Evolutionary conservation across 2,888 invertebrate genomes (phyloP).

Genomic region (Spisula solida): DNA sequence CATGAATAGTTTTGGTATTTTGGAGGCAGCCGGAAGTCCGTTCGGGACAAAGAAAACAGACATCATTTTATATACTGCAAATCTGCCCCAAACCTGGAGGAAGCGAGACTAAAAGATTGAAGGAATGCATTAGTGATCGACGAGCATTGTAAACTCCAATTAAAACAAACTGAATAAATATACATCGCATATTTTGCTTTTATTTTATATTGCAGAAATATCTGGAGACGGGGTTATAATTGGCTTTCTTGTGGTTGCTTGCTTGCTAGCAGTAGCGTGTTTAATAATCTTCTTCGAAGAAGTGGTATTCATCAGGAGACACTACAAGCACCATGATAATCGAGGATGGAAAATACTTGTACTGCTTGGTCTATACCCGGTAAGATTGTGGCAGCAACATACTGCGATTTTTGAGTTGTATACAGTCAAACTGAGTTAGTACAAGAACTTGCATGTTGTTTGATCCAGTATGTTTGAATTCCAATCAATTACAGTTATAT

Average conservation of each 20-base stretch:
- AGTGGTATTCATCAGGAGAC: conserved; percentile 49
- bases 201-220: conserved; percentile 55
- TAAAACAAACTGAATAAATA: too few relatives aligned
- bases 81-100: too few relatives aligned
- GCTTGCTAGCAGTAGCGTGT: conserved; percentile 25
- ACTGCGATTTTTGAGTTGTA: too few relatives aligned
- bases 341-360: conserved; percentile 47
- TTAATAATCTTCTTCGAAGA: conserved; percentile 64
- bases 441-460: not conserved
- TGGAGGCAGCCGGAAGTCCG: too few relatives aligned
- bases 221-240: conserved; percentile 42
- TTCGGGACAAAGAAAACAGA: too few relatives aligned
- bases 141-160: too few relatives aligned
- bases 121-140: too few relatives aligned
- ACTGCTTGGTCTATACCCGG: conserved; percentile 71
- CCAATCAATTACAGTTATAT: too few relatives aligned
- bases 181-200: too few relatives aligned
- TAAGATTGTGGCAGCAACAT: not conserved
- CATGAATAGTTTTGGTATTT: too few relatives aligned
- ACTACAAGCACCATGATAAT: conserved; percentile 44
- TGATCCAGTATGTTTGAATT: not conserved
- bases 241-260: conserved; percentile 44
- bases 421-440: not conserved
- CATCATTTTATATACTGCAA: too few relatives aligned
- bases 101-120: too few relatives aligned